Evolutionary conservation across 2,888 invertebrate species (phyloP).

Genomic region (Ctenicera cuprea): DNA sequence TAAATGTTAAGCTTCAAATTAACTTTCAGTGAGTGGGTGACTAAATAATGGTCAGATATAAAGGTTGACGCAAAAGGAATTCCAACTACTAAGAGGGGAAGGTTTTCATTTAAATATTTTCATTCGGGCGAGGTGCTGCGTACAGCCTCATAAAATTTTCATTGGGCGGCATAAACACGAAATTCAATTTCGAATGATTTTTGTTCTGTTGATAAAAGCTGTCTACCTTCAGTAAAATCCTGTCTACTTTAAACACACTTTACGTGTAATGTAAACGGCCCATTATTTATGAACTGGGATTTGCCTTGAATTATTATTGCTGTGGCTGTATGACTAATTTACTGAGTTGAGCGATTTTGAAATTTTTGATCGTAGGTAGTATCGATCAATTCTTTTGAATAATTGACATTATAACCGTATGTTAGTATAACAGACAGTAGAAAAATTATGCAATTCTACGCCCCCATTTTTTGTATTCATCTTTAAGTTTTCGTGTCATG

Average conservation of each 20-base stretch:
- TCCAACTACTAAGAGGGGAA: slow-evolving; percentile 7
- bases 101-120: slow-evolving; percentile 28
- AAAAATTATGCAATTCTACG: too few species aligned
- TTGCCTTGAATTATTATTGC: too few species aligned
- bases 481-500: too few species aligned
- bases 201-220: slow-evolving; percentile 5
- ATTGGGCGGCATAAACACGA: slow-evolving; percentile 20
- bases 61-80: slow-evolving; percentile 9
- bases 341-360: neutral
- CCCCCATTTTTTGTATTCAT: too few species aligned
- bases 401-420: too few species aligned
- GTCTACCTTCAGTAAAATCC: neutral
- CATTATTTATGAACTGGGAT: too few species aligned
- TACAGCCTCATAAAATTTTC: slow-evolving; percentile 23
- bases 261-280: neutral
- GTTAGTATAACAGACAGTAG: too few species aligned
- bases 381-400: neutral
- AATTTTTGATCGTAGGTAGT: neutral
- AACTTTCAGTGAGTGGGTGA: slow-evolving; percentile 20
- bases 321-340: neutral
- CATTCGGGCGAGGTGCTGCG: neutral
- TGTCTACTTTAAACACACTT: too few species aligned
- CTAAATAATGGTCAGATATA: slow-evolving; percentile 12
- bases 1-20: slow-evolving; percentile 14
- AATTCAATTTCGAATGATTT: slow-evolving; percentile 12